Conservation (phyloP, 2,113 vertebrate species). For the Lynx canadensis region DNA sequence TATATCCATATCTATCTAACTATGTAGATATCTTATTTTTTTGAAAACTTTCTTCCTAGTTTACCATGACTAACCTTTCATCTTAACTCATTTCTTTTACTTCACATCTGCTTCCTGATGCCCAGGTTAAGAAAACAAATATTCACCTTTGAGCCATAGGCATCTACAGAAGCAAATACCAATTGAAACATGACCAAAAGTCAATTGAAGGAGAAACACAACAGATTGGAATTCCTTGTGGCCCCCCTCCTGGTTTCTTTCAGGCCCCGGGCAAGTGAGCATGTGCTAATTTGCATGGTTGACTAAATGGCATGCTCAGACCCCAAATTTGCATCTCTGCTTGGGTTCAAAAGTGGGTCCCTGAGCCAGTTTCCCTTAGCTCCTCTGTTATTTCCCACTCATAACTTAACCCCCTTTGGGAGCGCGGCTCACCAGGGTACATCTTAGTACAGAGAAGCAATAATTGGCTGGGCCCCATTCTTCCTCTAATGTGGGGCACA, state of each 20-base stretch:
- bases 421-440: conserved; percentile 26
- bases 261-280: conserved; percentile 68
- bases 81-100: conserved; percentile 1
- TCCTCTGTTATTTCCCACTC: conserved; percentile 47
- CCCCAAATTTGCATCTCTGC: conserved; percentile 76
- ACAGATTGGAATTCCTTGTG: conserved; percentile 70
- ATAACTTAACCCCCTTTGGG: conserved; percentile 51
- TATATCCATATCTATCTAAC: no score
- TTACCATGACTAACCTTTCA: neutral
- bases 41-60: neutral
- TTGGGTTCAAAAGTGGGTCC: conserved; percentile 63
- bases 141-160: neutral
- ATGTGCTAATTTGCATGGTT: conserved; percentile 77
- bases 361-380: conserved; percentile 46
- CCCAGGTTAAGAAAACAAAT: conserved; percentile 70
- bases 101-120: neutral
- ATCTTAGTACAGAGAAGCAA: conserved; percentile 2
- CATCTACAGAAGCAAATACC: conserved; percentile 32
- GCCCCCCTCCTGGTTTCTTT: conserved; percentile 64
- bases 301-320: conserved; percentile 76
- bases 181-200: conserved; percentile 68
- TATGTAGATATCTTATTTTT: neutral
- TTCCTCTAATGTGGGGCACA: conserved; percentile 16
- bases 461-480: conserved; percentile 21
- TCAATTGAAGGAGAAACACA: conserved; percentile 77